Conservation (phyloP, 1,140 invertebrate genomes). For the Littorina saxatilis region DNA sequence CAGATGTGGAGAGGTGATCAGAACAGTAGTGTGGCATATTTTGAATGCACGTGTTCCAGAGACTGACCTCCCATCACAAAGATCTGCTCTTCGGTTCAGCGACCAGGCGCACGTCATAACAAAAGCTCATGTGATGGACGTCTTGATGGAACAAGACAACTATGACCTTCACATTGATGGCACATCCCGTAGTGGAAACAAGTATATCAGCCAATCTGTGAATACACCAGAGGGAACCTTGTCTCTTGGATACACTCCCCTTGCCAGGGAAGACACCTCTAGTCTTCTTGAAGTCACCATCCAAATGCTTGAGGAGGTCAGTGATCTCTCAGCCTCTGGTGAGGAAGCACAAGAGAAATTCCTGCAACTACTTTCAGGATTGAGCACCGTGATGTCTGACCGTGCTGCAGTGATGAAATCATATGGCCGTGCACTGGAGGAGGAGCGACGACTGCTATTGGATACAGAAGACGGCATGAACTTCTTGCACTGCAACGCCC, state of each 20-base stretch:
- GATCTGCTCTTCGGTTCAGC: too few species aligned
- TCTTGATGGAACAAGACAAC: too few species aligned
- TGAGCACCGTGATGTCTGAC: conserved; percentile 9
- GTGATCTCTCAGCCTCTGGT: not conserved
- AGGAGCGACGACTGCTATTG: not conserved
- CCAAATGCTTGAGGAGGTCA: not conserved
- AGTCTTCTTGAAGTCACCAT: not conserved
- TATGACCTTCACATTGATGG: too few species aligned
- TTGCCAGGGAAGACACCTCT: conserved; percentile 1
- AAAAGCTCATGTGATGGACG: too few species aligned
- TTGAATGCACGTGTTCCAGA: too few species aligned
- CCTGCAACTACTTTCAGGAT: not conserved
- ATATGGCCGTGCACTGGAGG: not conserved
- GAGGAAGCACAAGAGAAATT: not conserved
- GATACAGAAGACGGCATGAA: conserved; percentile 2
- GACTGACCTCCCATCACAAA: too few species aligned
- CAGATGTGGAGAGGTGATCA: too few species aligned
- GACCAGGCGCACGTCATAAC: too few species aligned
- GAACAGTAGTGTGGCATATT: too few species aligned
- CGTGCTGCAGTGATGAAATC: conserved; percentile 24
- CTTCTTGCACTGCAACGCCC: conserved; percentile 31
- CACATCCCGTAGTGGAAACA: conserved; percentile 4
- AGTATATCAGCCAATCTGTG: not conserved
- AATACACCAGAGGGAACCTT: not conserved
- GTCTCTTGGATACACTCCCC: not conserved